Percentiles rank a stretch among this genome's conserved stretches.
phyloP scores from a whole-genome alignment of 2,113 vertebrate genomes.

The Neolamprologus caudopunctatus region DNA sequence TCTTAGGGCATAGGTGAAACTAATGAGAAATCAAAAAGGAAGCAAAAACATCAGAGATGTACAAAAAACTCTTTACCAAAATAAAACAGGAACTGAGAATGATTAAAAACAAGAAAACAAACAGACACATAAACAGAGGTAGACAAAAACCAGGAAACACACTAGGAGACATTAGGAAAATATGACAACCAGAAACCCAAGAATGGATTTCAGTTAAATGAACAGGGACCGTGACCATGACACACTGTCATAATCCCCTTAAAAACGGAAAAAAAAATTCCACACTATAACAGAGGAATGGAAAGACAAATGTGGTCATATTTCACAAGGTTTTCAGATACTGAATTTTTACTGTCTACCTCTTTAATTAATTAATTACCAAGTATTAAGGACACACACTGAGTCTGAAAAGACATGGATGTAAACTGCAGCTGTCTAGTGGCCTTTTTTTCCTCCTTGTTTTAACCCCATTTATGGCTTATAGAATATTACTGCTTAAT shows the following conservation, averaged over 20 bases:
- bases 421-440: neutral
- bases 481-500: neutral
- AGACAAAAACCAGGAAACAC: neutral
- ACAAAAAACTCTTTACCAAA: neutral
- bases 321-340: neutral
- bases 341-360: neutral
- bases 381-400: neutral
- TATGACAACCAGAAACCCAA: neutral
- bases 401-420: neutral
- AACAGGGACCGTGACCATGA: neutral
- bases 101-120: neutral
- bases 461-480: neutral
- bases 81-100: neutral
- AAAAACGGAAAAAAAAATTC: rapidly evolving
- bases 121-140: neutral
- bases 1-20: neutral
- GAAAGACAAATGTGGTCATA: neutral
- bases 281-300: neutral
- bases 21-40: neutral
- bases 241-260: neutral
- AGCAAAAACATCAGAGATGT: neutral
- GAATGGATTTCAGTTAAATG: neutral
- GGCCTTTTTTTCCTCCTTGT: rapidly evolving
- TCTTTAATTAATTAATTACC: rapidly evolving
- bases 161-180: neutral